Evolutionary conservation across 2,797 vertebrate genomes (phyloP).

Genomic region (Neosilurus mollespiculum): DNA sequence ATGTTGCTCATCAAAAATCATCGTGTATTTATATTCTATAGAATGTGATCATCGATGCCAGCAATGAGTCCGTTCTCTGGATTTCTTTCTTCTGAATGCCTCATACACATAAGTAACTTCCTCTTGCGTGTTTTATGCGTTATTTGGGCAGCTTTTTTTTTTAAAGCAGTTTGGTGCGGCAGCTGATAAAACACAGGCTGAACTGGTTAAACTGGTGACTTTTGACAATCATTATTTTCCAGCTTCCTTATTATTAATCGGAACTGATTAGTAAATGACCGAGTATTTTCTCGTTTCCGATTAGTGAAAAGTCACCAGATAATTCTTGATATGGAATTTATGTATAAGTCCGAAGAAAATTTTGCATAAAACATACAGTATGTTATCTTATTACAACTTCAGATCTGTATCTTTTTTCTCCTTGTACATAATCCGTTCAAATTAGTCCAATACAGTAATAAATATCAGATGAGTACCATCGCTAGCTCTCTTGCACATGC

Average conservation of each 20-base stretch:
- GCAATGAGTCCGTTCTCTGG: background rate
- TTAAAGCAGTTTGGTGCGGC: background rate
- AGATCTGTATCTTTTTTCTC: background rate
- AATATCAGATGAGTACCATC: background rate
- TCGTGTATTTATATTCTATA: no score
- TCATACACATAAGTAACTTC: background rate
- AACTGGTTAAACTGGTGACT: background rate
- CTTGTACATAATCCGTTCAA: no score
- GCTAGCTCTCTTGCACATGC: background rate
- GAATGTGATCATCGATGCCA: background rate
- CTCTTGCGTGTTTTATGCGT: background rate
- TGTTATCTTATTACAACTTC: background rate
- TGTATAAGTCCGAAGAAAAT: no score
- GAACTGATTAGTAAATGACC: background rate
- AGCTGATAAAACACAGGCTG: background rate
- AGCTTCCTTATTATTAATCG: background rate
- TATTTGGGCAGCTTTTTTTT: background rate
- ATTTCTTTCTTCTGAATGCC: background rate
- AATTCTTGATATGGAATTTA: no score
- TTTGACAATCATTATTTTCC: background rate
- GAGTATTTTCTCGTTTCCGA: background rate
- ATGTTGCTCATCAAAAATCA: no score
- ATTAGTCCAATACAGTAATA: background rate
- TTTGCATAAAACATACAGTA: no score
- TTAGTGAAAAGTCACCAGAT: no score